phyloP scores from a whole-genome alignment of 2,113 vertebrate species.

The Xenopus laevis region DNA sequence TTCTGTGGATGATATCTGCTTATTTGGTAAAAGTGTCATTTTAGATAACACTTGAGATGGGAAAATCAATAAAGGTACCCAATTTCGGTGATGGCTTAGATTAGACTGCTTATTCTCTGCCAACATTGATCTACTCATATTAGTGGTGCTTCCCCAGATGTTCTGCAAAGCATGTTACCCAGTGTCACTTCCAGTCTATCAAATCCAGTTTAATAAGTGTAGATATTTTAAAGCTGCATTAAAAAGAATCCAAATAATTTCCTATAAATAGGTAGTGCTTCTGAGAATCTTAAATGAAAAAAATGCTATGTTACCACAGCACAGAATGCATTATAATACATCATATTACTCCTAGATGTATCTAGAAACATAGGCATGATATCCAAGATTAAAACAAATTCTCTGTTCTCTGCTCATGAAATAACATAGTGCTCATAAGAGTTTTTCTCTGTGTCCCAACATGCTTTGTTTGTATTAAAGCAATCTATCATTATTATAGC shows the following conservation, averaged over 20 bases:
- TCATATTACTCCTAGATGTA: neutral
- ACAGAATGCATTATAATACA: neutral
- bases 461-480: constrained; percentile 11
- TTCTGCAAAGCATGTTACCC: constrained; percentile 30
- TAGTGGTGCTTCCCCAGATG: constrained; percentile 31
- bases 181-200: constrained; percentile 35
- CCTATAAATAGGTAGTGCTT: neutral
- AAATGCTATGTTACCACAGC: neutral
- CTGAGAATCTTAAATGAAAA: neutral
- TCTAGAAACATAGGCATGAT: neutral
- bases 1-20: constrained; percentile 26
- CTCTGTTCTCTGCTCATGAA: constrained; percentile 1
- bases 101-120: constrained; percentile 39
- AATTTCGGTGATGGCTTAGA: constrained; percentile 30
- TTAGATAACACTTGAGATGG: constrained; percentile 37
- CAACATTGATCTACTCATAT: constrained; percentile 44
- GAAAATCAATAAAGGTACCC: constrained; percentile 42
- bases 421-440: neutral
- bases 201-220: constrained; percentile 29
- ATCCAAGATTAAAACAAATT: constrained; percentile 3
- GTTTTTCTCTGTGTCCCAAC: neutral
- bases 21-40: constrained; percentile 32
- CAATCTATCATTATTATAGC: constrained; percentile 4
- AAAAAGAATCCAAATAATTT: neutral
- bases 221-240: constrained; percentile 26